phyloP scores from a whole-genome alignment of 2,888 invertebrate genomes.

The Lypha dubia region DNA sequence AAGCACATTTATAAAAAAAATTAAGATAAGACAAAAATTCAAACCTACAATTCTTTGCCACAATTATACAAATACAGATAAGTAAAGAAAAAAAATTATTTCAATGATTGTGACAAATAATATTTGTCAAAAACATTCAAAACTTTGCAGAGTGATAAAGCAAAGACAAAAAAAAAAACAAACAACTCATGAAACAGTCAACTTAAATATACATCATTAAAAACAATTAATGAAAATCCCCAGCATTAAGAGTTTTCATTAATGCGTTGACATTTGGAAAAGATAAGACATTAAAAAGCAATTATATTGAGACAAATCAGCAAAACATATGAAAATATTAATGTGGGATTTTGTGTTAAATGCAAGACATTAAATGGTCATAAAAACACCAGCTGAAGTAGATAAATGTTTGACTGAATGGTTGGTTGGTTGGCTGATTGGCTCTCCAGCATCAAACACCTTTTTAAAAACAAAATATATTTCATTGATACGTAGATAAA shows the following conservation, averaged over 20 bases:
- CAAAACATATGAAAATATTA: conserved; percentile 80
- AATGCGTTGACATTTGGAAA: conserved; percentile 69
- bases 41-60: conserved; percentile 54
- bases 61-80: conserved; percentile 20
- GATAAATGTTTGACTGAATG: conserved; percentile 58
- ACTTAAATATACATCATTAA: conserved; percentile 56
- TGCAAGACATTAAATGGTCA: conserved; percentile 76
- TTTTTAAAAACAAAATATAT: conserved; percentile 9
- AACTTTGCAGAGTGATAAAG: conserved; percentile 2
- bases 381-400: conserved; percentile 68
- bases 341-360: conserved; percentile 77
- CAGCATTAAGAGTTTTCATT: conserved; percentile 63
- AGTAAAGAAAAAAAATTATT: conserved; percentile 38
- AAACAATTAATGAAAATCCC: conserved; percentile 70
- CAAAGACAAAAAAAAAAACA: conserved; percentile 6
- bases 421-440: conserved; percentile 37
- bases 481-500: background rate
- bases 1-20: conserved; percentile 51
- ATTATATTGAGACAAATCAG: conserved; percentile 81
- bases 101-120: conserved; percentile 43
- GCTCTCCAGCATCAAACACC: conserved; percentile 29
- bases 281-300: conserved; percentile 81
- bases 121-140: background rate
- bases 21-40: conserved; percentile 59
- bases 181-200: too few relatives aligned